These are phyloP conservation scores for Orius laevigatus DNA, from an alignment of 1,140 invertebrate genomes.

Conservation along the genomic window DNA sequence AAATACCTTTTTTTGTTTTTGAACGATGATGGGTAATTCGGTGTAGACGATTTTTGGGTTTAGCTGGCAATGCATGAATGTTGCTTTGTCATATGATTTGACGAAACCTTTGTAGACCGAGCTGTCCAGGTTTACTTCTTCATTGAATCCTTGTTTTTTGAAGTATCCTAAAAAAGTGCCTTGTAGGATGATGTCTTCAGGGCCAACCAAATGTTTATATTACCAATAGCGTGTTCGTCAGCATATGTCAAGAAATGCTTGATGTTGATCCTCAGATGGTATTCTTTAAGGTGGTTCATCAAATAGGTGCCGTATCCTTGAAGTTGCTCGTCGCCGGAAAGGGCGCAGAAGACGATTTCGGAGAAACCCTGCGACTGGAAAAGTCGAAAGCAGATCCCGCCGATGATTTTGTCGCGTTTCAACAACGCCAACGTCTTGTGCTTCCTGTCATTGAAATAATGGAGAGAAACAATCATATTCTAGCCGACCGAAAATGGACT, in stretches of 20 bases:
- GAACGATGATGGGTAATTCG: slow-evolving; percentile 76
- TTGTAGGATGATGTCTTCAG: too few relatives aligned
- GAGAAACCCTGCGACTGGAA: slow-evolving; percentile 91
- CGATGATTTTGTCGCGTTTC: slow-evolving; percentile 84
- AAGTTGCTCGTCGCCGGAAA: slow-evolving; percentile 91
- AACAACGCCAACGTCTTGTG: slow-evolving; percentile 86
- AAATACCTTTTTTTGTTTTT: slow-evolving; percentile 72
- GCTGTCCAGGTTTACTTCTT: slow-evolving; percentile 76
- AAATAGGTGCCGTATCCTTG: slow-evolving; percentile 97
- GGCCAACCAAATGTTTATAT: too few relatives aligned
- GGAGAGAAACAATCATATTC: too few relatives aligned
- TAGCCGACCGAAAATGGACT: too few relatives aligned
- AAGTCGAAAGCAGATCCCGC: slow-evolving; percentile 94
- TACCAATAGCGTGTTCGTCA: slow-evolving; percentile 89
- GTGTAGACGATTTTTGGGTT: slow-evolving; percentile 88
- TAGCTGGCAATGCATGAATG: slow-evolving; percentile 93
- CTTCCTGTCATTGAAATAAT: too few relatives aligned
- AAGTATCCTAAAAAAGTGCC: slow-evolving; percentile 62
- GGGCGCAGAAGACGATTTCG: slow-evolving; percentile 98
- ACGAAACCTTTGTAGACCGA: slow-evolving; percentile 75
- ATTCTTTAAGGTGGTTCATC: slow-evolving; percentile 99
- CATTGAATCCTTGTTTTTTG: slow-evolving; percentile 96
- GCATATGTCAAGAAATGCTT: slow-evolving; percentile 93
- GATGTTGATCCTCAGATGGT: slow-evolving; percentile 83
- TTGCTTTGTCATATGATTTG: slow-evolving; percentile 97